Evolutionary conservation across 1,140 invertebrate genomes (phyloP), one percentile per base, ranked within the genome.

Genomic region (Calliopsis andreniformis): DNA sequence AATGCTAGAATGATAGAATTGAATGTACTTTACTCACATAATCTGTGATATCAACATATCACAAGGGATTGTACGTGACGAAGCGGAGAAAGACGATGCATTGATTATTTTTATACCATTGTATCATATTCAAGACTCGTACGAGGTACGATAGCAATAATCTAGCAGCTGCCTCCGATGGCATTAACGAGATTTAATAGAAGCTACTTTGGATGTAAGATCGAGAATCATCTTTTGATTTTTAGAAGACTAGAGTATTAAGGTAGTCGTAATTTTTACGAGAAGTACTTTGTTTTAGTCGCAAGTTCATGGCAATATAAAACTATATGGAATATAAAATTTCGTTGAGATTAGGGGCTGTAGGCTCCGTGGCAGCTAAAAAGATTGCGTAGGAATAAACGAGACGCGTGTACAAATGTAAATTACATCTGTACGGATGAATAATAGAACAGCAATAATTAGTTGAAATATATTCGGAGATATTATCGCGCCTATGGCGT

Each of bases 21-120:
- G 32, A 14, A 23, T 45, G 10, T 59, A 14, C n/a, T n/a, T n/a
- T n/a, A n/a, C n/a, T n/a, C n/a, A n/a, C n/a, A n/a, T 51, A 14
- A 77, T 16, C 83, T 85, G 80, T 85, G 83, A 85, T 85, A 75
- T n/a, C 18, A 72, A 75, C 78, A 80, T 85, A 85, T 83, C 78
- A 51, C 61, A 55, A 45, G 3, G 20, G 12, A 59, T 61, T 28
- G 7, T 43, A 16, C 30, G 23, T 0, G 12, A 53, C 3, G 16
- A 10, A 7, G n/a, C 18, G 18, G 18, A 14, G 10, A 45, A 51
- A n/a, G 18, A 25, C 20, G 14, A 47, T 49, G 28, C 35, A 39
- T 55, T 3, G 7, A 25, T 63, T 72, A 73, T 59, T 78, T 62
- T 76, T 79, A 1, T 45, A 67, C 45, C 51, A 72, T 49, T 71